Percentiles rank a stretch among this genome's conserved stretches.
Evolutionary conservation across 2,113 vertebrate genomes (phyloP).

Genomic region (Varanus komodoensis): DNA sequence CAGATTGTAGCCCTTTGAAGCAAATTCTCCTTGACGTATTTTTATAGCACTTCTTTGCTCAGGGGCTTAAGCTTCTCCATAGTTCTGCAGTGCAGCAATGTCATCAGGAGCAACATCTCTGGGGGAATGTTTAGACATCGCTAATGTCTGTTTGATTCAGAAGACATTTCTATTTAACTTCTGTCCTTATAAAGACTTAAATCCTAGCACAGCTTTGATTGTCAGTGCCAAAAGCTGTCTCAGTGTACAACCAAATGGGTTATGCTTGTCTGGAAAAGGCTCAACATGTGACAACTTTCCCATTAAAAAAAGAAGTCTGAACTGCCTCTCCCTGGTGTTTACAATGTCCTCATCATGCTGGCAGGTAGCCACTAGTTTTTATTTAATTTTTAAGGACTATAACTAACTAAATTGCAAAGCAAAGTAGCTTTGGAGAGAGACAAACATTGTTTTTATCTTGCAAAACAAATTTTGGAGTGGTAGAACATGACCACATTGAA

Average conservation of each 20-base stretch:
- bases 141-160: not conserved
- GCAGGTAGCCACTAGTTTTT: not conserved
- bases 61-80: not conserved
- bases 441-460: conserved; percentile 18
- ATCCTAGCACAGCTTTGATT: conserved; percentile 27
- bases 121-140: conserved; percentile 6
- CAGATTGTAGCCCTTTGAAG: not conserved
- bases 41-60: not conserved
- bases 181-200: conserved; percentile 35
- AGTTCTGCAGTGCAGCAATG: not conserved
- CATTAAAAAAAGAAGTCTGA: not conserved
- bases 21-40: not conserved
- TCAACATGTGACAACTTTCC: conserved; percentile 4
- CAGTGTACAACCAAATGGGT: conserved; percentile 17
- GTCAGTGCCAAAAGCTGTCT: conserved; percentile 24
- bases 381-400: not conserved
- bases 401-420: conserved; percentile 7
- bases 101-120: not conserved
- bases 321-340: not conserved
- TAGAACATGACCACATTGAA: not conserved
- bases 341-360: not conserved
- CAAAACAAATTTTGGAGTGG: conserved; percentile 1
- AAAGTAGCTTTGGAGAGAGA: not conserved
- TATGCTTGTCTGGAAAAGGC: conserved; percentile 14
- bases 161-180: conserved; percentile 26